Base-by-base conservation (phyloP, 2,888 invertebrate species). In the Eulithis testata region DNA sequence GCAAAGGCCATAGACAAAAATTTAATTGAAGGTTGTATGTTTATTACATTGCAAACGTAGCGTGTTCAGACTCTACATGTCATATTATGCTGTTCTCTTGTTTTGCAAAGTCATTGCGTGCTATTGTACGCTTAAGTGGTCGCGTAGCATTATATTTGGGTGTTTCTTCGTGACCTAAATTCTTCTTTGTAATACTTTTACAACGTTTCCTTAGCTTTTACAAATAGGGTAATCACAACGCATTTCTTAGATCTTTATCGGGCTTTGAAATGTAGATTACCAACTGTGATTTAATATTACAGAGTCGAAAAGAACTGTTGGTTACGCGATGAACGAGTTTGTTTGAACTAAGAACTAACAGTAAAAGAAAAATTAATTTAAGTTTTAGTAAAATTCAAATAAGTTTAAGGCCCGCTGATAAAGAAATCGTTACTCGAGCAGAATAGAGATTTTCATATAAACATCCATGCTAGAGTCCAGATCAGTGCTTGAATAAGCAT, bases 31-130 rank as follows among this genome's bases (percentile, higher is more conserved):
- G 40, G 40, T 40, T 40, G 40, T 8, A 5, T 8, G 40, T 40
- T 40, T 40, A 40, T 40, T 40, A 0, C 3, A 31, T 5, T 40
- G 40, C 9, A 1, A 8, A 40, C 8, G 0, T 8, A 40, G 9
- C 40, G 40, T 40, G 37, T 5, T 37, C 37, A 40, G 8, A 8
- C 8, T 40, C 5, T n/a, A 12, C 47, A 47, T 14, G 47, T 14
- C 4, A 1, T 3, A 37, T 7, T 40, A 40, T 47, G 36, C 45
- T n/a, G 14, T 56, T 49, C 51, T 47, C 31, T 61, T 61, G 57
- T 66, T 58, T 51, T 11, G 40, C 43, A 9, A 52, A 54, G 52
- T 67, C 65, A 64, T 63, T 40, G 65, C 53, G 65, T 65, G 62
- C 54, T 51, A 59, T 59, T 50, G 61, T 60, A 11, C 31, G 44